Base-by-base conservation (phyloP, 2,797 vertebrate species). In the Micropoecilia bifurca region DNA sequence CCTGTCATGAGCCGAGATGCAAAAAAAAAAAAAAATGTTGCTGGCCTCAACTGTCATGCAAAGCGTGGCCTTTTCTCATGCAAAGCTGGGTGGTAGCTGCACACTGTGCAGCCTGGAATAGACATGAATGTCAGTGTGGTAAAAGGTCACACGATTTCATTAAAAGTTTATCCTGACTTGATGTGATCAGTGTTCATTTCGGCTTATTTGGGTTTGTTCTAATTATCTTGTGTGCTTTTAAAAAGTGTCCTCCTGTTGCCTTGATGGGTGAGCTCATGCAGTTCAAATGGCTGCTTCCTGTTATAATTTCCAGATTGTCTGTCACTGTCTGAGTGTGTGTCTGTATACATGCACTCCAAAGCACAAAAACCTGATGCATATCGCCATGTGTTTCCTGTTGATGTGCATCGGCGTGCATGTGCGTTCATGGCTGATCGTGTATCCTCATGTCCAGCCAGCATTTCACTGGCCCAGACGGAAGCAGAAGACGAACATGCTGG, bases 241-340 rank as follows among this genome's bases (percentile, higher is more conserved):
- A 78, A 80, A 73, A 59, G 53, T 76, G 66, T 71, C 25, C 0
- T 57, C 76, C 63, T 83, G 57, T 82, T 80, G 80, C 33, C 45
- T 47, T 78, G 71, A 86, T 84, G 50, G 76, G 81, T 79, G 76
- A 80, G 77, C 91, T 90, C 91, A 91, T 95, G 90, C 91, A 93
- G 83, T 93, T 95, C 92, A 90, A 91, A 88, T 76, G 68, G 80
- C 85, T 79, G 87, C 90, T 93, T 96, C 96, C 96, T 95, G 94
- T 95, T 79, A 66, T 81, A 86, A 78, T 88, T 88, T 89, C 66
- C 68, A 91, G 88, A 91, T 87, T 83, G 57, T 76, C 83, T 86
- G 77, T 83, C 48, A 13, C 81, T 76, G 59, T 16, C 0, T 3
- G 18, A 7, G 20, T 48, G 47, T 43, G 6, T 68, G 43, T 80